Conservation (phyloP, 2,113 vertebrate species). For the Bungarus multicinctus region DNA sequence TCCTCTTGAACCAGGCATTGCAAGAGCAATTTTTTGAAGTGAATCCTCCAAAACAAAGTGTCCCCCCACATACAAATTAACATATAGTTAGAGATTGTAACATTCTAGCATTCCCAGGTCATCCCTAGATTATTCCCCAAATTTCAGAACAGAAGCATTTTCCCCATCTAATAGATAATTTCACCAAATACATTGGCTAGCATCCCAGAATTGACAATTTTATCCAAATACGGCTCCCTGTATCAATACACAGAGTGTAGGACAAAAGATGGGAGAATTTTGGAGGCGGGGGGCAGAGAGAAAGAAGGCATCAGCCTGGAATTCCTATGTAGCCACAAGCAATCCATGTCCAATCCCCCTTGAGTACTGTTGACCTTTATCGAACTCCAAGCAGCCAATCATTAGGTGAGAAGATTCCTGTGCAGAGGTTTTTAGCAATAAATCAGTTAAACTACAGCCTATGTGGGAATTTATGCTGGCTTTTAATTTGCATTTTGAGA, state of each 20-base stretch:
- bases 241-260: not conserved
- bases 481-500: not conserved
- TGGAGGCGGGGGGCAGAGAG: not conserved
- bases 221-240: not conserved
- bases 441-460: not conserved
- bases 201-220: not conserved
- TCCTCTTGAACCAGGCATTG: not conserved
- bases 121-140: not conserved
- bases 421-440: not conserved
- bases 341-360: not conserved
- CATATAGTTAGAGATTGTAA: not conserved
- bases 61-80: not conserved
- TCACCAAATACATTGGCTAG: not conserved
- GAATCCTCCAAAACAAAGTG: not conserved
- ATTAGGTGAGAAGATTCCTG: not conserved
- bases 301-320: not conserved
- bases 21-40: not conserved
- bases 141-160: not conserved
- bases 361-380: not conserved
- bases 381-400: not conserved
- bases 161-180: not conserved
- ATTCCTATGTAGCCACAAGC: not conserved
- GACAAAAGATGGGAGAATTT: not conserved
- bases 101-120: not conserved
- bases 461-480: not conserved